Evolutionary conservation across 1,140 invertebrate species (phyloP), one percentile per base, ranked within the genome.

Genomic region (Apis florea): DNA sequence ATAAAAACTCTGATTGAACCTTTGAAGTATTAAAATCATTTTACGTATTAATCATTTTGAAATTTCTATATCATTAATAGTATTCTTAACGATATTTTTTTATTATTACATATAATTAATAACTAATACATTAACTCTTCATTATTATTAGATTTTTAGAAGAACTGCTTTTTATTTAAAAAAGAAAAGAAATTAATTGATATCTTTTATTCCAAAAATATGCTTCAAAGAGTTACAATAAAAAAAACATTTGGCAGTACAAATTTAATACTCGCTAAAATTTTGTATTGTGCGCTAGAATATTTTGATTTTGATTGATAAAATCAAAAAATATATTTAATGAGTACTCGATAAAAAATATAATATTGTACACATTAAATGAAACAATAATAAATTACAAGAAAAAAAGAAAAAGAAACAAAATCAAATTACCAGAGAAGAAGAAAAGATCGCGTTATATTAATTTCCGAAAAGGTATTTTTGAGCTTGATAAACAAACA

Each of bases 241-340:
- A 59, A 54, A 67, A 71, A 64, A 73, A 79, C 40, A 79, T 89
- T 89, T 79, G 84, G 84, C 85, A 85, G 85, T 89, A 90, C 85
- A 90, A 90, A 89, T 87, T 82, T 31, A 76, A 70, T 80, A 83
- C 72, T 86, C 69, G 40, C 82, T 66, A 84, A 56, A 76, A 40
- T 72, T 63, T 75, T 53, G 31, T 58, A 71, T 84, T 84, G 79
- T 54, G 67, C 63, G 72, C 67, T 78, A 84, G 26, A 49, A 61
- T 59, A 51, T 82, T 61, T 80, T 86, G 47, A 79, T 64, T 8
- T 71, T 49, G 47, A 66, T 75, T 31, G 66, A 81, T 40, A 79
- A 78, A 40, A 49, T 70, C 78, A 84, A 61, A 15, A 26, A 61
- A 24, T 61, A 54, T 54, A 70, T 78, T 64, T 85, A 67, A 85